These are phyloP conservation scores for Sycophila texana DNA, from an alignment of 2,888 invertebrate species.

Conservation along the genomic window DNA sequence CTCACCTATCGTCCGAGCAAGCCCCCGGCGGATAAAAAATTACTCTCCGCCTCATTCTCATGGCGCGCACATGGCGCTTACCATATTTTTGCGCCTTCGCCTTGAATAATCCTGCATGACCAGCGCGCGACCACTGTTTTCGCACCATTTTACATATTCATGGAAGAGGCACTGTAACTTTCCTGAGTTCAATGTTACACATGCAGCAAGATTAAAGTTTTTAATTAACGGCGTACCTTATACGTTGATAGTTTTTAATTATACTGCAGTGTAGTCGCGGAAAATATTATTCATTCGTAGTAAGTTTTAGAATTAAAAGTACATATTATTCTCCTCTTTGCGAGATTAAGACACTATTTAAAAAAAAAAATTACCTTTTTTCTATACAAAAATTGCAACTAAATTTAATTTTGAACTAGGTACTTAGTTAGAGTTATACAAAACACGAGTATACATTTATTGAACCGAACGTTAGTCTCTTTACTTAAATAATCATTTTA, in stretches of 20 bases:
- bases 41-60: not conserved
- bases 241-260: not conserved
- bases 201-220: slow-evolving; percentile 22
- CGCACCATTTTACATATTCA: slow-evolving; percentile 36
- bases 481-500: no score
- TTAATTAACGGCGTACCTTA: not conserved
- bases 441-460: no score
- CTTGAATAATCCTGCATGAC: not conserved
- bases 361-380: no score
- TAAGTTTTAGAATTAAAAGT: no score
- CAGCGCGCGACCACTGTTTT: not conserved
- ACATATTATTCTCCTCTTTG: no score
- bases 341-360: no score
- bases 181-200: not conserved
- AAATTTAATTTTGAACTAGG: no score
- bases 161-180: not conserved
- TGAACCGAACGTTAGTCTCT: no score
- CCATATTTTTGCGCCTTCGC: slow-evolving; percentile 22
- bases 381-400: no score
- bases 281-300: no score
- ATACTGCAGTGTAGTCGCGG: no score
- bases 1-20: not conserved
- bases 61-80: slow-evolving; percentile 6
- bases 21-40: slow-evolving; percentile 19
- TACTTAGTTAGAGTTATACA: no score